phyloP scores from a whole-genome alignment of 2,797 vertebrate species.

The Limnodromus scolopaceus region DNA sequence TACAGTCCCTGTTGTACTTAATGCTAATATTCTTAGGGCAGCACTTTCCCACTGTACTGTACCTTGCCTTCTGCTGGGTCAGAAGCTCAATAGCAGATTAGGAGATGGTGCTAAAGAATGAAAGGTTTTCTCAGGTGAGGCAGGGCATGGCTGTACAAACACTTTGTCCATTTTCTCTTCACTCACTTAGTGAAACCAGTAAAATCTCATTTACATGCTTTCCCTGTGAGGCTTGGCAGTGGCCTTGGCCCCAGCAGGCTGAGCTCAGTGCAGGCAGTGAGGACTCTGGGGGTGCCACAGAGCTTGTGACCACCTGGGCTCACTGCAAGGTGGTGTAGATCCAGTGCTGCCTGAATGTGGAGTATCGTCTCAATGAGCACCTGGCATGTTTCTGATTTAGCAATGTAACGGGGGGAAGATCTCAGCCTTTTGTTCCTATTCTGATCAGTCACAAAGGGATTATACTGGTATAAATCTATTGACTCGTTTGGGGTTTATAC shows the following conservation, averaged over 20 bases:
- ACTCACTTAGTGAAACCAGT: not conserved
- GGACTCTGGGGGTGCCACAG: not conserved
- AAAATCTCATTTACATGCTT: not conserved
- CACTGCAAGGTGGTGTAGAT: not conserved
- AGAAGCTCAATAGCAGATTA: not conserved
- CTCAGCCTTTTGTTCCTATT: not conserved
- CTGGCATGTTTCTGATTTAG: not conserved
- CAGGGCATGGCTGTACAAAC: not conserved
- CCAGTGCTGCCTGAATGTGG: not conserved
- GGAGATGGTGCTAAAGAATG: not conserved
- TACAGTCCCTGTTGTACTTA: not conserved
- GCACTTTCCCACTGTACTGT: rapidly evolving
- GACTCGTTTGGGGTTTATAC: not conserved
- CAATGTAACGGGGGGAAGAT: not conserved
- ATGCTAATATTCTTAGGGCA: not conserved
- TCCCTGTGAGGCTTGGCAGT: not conserved
- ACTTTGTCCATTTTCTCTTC: not conserved
- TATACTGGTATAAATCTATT: not conserved
- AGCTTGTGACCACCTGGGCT: not conserved
- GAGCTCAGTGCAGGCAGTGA: not conserved
- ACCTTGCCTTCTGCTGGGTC: not conserved
- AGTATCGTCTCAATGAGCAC: not conserved
- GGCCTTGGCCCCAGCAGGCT: not conserved
- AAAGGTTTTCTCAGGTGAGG: not conserved
- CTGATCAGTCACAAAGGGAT: not conserved